phyloP scores from a whole-genome alignment of 1,140 invertebrate species.

The Rhagoletis zephyria region DNA sequence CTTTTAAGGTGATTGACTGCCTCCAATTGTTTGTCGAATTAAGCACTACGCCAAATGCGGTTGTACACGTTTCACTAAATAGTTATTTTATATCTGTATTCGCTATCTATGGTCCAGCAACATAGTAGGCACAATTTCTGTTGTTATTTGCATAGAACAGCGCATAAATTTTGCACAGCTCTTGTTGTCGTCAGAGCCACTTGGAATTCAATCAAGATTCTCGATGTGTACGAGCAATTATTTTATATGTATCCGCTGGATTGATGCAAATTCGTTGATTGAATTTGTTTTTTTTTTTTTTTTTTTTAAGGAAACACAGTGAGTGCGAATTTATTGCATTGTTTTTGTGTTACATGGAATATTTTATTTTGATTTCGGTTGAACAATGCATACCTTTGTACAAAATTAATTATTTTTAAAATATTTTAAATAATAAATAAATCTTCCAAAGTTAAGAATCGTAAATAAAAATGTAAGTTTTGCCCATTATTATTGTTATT shows the following conservation, averaged over 20 bases:
- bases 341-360: neutral
- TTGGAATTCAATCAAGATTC: slow-evolving; percentile 26
- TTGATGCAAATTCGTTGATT: neutral
- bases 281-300: slow-evolving; percentile 1
- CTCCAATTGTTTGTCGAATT: neutral
- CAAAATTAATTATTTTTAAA: slow-evolving; percentile 34
- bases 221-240: slow-evolving; percentile 30
- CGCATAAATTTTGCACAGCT: neutral
- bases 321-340: neutral
- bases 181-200: neutral
- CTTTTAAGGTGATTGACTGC: too few relatives aligned
- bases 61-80: neutral
- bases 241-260: neutral
- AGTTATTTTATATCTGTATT: slow-evolving; percentile 7
- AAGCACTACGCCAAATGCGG: neutral
- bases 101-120: neutral
- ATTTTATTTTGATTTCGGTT: neutral
- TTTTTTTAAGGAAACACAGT: neutral
- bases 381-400: neutral
- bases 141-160: neutral
- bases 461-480: neutral
- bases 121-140: neutral
- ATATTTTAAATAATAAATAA: slow-evolving; percentile 42
- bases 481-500: neutral
- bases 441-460: neutral